Evolutionary conservation across 2,888 invertebrate genomes (phyloP).

Genomic region (Lacanobia wlatinum): DNA sequence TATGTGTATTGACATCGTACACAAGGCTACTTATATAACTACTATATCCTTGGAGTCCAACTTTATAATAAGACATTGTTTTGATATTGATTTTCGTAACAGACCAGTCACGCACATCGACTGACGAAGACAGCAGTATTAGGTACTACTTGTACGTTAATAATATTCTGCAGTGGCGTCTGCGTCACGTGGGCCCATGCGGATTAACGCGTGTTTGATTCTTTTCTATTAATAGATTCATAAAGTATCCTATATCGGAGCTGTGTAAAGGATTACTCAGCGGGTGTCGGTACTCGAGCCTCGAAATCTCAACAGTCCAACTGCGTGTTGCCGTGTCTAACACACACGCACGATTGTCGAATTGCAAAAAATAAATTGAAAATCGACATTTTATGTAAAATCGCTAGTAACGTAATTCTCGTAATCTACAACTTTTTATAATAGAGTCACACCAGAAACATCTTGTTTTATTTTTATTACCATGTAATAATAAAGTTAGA

Average conservation of each 20-base stretch:
- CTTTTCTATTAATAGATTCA: conserved; percentile 83
- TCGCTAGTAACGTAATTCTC: conserved; percentile 45
- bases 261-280: conserved; percentile 79
- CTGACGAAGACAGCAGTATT: conserved; percentile 71
- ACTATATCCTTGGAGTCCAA: conserved; percentile 70
- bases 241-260: conserved; percentile 77
- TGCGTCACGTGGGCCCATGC: conserved; percentile 80
- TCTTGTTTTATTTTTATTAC: conserved; percentile 45
- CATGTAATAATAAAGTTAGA: conserved; percentile 31
- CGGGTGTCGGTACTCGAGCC: conserved; percentile 76
- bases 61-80: conserved; percentile 75
- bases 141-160: conserved; percentile 63
- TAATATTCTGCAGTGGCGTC: conserved; percentile 76
- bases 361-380: conserved; percentile 55
- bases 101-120: conserved; percentile 75
- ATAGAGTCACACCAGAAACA: conserved; percentile 16
- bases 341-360: conserved; percentile 50
- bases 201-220: conserved; percentile 83
- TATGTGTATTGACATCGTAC: conserved; percentile 32
- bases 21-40: conserved; percentile 52
- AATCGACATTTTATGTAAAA: conserved; percentile 51
- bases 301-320: conserved; percentile 58
- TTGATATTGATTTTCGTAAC: conserved; percentile 79
- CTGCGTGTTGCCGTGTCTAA: conserved; percentile 57
- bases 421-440: conserved; percentile 45